Conservation (phyloP, 2,113 vertebrate species). For the Anguilla rostrata region DNA sequence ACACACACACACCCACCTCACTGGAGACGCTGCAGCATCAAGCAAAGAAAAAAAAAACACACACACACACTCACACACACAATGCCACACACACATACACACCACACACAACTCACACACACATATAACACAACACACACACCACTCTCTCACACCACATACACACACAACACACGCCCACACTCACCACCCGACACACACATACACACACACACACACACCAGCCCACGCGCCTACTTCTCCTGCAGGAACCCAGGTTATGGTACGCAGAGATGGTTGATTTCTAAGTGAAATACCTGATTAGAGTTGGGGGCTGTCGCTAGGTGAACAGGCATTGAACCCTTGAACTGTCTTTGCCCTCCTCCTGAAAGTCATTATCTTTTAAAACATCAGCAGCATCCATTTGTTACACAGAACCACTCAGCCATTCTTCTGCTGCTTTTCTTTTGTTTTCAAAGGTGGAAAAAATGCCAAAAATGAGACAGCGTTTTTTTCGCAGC, state of each 20-base stretch:
- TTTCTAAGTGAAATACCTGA: background rate
- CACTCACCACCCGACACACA: no score
- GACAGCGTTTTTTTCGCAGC: no score
- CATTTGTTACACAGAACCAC: background rate
- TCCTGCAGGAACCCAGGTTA: background rate
- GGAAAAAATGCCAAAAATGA: conserved; percentile 8
- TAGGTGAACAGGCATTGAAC: conserved; percentile 74
- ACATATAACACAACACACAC: background rate
- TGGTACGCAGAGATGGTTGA: no score
- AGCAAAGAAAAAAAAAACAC: background rate
- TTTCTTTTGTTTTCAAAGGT: conserved; percentile 13
- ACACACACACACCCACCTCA: conserved; percentile 73
- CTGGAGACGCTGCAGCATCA: conserved; percentile 74
- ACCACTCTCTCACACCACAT: no score
- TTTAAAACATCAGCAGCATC: conserved; percentile 68
- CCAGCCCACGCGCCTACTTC: background rate
- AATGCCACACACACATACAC: no score
- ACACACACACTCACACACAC: no score
- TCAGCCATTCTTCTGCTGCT: conserved; percentile 61
- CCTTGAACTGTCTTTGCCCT: conserved; percentile 83
- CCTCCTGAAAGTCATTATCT: conserved; percentile 78
- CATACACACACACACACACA: background rate
- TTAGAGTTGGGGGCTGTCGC: conserved; percentile 62
- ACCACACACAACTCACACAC: no score
- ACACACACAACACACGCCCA: no score